Evolutionary conservation across 2,888 invertebrate genomes (phyloP), one percentile per base, ranked within the genome.

Genomic region (Stenotaenia linearis): DNA sequence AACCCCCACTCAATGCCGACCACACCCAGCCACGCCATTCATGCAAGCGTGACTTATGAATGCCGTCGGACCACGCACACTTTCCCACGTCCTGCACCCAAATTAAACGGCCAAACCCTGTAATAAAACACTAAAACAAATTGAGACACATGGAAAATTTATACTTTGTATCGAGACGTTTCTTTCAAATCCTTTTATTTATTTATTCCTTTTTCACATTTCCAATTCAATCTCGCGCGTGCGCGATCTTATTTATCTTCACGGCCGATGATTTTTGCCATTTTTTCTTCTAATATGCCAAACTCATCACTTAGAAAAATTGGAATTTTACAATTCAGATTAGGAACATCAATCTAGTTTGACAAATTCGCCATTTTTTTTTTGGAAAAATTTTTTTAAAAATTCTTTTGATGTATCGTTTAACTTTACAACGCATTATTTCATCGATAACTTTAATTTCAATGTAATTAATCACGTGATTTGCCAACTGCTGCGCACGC

Each of bases 91-190:
- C 21, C 35, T 37, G 75, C 1, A n/a, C 32, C 35, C 32, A 37
- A 75, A 75, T 35, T 75, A 35, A 75, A 35, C 30, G 35, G 21
- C 2, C 18, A 32, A 75, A 75, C 18, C 75, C 75, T 75, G 75
- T 75, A 75, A 75, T 75, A 75, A 75, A 75, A 75, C 75, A 75
- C 75, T 75, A 75, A 75, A 75, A 75, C 37, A 75, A 75, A 75
- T 75, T 75, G 75, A 32, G 37, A 37, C 37, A 35, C 21, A 75
- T 75, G 25, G 25, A 69, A 69, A 69, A 69, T 69, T 69, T 69
- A 69, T 69, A 28, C 69, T 28, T 69, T 23, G 28, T 45, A 61
- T 61, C 12, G 15, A 23, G 9, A 61, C 9, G 3, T 61, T 69
- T 25, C 6, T 12, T 69, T 28, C n/a, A 1, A 9, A 25, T 69